These are phyloP conservation scores for Pangasius djambal DNA, from an alignment of 2,797 vertebrate genomes.

Conservation along the genomic window DNA sequence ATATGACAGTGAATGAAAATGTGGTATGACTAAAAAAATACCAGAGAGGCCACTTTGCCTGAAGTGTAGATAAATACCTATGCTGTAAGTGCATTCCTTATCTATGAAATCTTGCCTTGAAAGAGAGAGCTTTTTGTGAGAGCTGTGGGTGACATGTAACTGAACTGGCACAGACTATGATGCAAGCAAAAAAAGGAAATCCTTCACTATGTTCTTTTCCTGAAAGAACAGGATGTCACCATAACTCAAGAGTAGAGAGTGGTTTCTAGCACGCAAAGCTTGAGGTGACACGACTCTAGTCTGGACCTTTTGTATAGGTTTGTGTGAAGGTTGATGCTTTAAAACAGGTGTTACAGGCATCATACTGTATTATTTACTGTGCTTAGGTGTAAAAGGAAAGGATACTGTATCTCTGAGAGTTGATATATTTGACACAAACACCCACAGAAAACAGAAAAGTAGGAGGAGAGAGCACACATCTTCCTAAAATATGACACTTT, in stretches of 20 bases:
- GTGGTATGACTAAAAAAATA: background rate
- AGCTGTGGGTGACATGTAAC: background rate
- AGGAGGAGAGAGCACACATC: slow-evolving; percentile 35
- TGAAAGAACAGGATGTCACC: slow-evolving; percentile 37
- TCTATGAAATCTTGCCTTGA: slow-evolving; percentile 29
- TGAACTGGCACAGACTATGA: slow-evolving; percentile 27
- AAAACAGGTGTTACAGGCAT: background rate
- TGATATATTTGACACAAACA: background rate
- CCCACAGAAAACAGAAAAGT: background rate
- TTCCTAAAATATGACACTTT: slow-evolving; percentile 42
- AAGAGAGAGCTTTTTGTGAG: slow-evolving; percentile 9
- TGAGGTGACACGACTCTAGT: background rate
- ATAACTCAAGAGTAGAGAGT: slow-evolving; percentile 7
- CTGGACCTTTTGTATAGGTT: slow-evolving; percentile 2
- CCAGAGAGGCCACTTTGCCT: slow-evolving; percentile 1
- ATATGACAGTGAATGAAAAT: background rate
- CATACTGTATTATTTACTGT: background rate
- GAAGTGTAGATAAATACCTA: slow-evolving; percentile 16
- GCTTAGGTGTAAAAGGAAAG: slow-evolving; percentile 19
- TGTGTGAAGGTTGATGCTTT: background rate
- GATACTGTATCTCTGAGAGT: slow-evolving; percentile 12
- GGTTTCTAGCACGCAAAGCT: slow-evolving; percentile 3
- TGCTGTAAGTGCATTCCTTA: background rate
- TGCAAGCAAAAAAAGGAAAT: slow-evolving; percentile 34
- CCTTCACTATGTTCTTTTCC: slow-evolving; percentile 25